Evolutionary conservation across 1,140 invertebrate genomes (phyloP).

Genomic region (Drosophila repleta): DNA sequence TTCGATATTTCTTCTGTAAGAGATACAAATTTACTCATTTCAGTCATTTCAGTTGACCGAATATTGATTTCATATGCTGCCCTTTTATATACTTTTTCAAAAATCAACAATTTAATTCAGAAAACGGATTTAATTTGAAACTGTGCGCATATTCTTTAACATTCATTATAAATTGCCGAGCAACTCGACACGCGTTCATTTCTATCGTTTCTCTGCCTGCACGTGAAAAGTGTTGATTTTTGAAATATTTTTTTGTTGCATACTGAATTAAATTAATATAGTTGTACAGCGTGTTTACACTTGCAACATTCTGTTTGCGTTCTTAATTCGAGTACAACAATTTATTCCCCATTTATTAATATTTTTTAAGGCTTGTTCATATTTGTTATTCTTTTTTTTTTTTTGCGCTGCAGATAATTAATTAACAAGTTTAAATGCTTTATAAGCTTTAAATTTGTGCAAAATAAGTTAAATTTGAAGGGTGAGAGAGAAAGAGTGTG

Average conservation of each 20-base stretch:
- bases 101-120: too few species aligned
- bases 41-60: too few species aligned
- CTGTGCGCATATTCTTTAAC: neutral
- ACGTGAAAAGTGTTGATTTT: conserved; percentile 12
- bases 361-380: conserved; percentile 17
- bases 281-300: conserved; percentile 68
- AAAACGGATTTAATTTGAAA: too few species aligned
- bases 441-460: too few species aligned
- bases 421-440: neutral
- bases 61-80: too few species aligned
- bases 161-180: neutral
- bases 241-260: conserved; percentile 21
- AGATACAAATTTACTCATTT: too few species aligned
- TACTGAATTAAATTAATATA: conserved; percentile 62
- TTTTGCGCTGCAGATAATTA: too few species aligned
- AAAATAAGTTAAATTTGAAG: too few species aligned
- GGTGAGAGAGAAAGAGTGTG: too few species aligned
- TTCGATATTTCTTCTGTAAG: too few species aligned
- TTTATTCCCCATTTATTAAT: conserved; percentile 44
- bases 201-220: conserved; percentile 24
- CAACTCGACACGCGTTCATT: conserved; percentile 12
- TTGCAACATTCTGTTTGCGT: conserved; percentile 55
- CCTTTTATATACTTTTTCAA: too few species aligned
- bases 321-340: conserved; percentile 70
- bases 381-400: conserved; percentile 9